These are phyloP conservation scores for Cyprinus carpio DNA, from an alignment of 2,113 vertebrate species.

Conservation along the genomic window DNA sequence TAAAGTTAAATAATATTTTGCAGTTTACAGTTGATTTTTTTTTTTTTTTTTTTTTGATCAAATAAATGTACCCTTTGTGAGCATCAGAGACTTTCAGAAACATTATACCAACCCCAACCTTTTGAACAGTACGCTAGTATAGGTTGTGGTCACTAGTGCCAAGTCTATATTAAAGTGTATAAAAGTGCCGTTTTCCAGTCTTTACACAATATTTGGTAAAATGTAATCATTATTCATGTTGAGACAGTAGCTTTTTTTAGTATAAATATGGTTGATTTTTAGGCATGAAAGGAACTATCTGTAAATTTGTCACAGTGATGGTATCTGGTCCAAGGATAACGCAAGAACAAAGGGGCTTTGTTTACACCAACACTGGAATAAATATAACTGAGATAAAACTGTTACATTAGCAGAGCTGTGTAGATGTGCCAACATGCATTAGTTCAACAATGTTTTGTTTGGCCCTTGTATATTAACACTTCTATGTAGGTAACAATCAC, in stretches of 20 bases:
- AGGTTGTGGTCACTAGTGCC: constrained; percentile 41
- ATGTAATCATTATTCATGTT: neutral
- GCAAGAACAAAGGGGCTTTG: neutral
- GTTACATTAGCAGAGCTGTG: constrained; percentile 18
- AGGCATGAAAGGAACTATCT: neutral
- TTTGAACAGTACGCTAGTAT: neutral
- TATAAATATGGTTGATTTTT: neutral
- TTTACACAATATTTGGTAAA: neutral
- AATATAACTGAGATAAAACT: neutral
- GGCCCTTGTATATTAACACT: neutral
- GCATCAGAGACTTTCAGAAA: neutral
- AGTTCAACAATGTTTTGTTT: constrained; percentile 31
- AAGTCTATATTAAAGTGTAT: constrained; percentile 19
- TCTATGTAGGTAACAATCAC: constrained; percentile 12
- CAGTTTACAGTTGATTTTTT: neutral
- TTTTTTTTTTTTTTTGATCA: no score
- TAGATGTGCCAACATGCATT: constrained; percentile 37
- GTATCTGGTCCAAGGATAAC: neutral
- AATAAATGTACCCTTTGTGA: neutral
- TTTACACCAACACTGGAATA: constrained; percentile 18
- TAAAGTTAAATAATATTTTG: neutral
- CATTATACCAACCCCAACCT: neutral
- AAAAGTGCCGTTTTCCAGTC: constrained; percentile 8
- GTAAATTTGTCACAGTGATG: constrained; percentile 17
- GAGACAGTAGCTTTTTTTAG: no score